A percentile compares a stretch with the other conserved stretches of the same genome.
Conservation (phyloP, 2,888 invertebrate species). For the Cheilosia grossa region DNA sequence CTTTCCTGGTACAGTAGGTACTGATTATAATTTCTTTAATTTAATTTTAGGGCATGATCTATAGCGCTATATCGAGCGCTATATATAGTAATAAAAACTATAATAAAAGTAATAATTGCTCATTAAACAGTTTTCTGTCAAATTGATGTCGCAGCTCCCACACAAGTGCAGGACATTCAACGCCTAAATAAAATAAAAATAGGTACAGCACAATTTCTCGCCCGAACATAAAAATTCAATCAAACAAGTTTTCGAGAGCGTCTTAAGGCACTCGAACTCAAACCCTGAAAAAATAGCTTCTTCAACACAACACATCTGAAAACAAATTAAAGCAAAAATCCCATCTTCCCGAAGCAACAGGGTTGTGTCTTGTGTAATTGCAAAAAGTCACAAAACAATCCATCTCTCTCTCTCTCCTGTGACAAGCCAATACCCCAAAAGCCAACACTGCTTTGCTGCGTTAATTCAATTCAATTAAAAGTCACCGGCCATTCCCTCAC, state of each 20-base stretch:
- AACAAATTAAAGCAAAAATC: conserved; percentile 3
- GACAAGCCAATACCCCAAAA: neutral
- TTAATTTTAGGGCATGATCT: no score
- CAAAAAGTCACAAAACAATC: conserved; percentile 2
- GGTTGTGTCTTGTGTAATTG: conserved; percentile 17
- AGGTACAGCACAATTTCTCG: neutral
- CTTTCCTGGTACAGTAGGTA: no score
- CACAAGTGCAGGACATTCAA: no score
- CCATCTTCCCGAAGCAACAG: neutral
- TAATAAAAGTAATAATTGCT: no score
- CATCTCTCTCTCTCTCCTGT: no score
- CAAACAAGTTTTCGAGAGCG: neutral
- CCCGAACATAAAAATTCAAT: neutral
- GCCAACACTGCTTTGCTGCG: neutral
- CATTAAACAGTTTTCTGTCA: no score
- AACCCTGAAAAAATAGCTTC: neutral
- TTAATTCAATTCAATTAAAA: conserved; percentile 25
- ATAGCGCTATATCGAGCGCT: no score
- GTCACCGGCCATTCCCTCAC: conserved; percentile 9
- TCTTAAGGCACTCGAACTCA: neutral
- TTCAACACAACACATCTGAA: neutral
- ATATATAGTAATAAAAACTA: no score
- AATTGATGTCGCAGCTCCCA: no score
- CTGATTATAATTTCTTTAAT: no score
- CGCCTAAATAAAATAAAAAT: no score